phyloP scores from a whole-genome alignment of 2,797 vertebrate species.

The Varecia variegata region DNA sequence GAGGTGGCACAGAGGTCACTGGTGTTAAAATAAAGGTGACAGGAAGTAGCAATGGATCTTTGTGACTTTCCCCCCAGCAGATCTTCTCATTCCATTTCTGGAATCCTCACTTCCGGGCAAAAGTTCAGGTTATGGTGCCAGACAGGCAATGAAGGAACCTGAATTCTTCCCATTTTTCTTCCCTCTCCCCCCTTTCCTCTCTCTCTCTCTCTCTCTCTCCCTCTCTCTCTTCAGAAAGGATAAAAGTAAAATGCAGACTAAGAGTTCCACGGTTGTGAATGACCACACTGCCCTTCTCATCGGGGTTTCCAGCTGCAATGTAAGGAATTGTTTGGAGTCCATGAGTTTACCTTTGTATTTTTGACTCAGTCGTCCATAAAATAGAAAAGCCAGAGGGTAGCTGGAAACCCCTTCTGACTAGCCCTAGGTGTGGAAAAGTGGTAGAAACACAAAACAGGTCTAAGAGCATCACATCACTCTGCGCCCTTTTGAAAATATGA shows the following conservation, averaged over 20 bases:
- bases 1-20: neutral
- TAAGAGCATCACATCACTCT: neutral
- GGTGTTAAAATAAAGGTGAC: slow-evolving; percentile 50
- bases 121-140: neutral
- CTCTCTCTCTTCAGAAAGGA: neutral
- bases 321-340: slow-evolving; percentile 75
- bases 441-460: neutral
- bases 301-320: slow-evolving; percentile 68
- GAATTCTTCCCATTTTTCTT: neutral
- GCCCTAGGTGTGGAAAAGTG: neutral
- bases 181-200: neutral
- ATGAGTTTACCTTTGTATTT: slow-evolving; percentile 59
- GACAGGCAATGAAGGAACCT: neutral
- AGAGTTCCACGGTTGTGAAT: neutral
- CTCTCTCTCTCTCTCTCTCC: neutral
- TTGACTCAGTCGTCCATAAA: slow-evolving; percentile 37
- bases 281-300: slow-evolving; percentile 74
- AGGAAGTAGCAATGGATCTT: neutral
- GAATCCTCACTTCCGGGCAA: neutral
- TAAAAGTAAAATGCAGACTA: slow-evolving; percentile 14
- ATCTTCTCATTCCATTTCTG: neutral
- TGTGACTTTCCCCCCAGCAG: neutral
- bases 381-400: accelerated
- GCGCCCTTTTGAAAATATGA: neutral
- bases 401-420: neutral